Conservation (phyloP, 2,888 invertebrate genomes). For the Cordilura impudica region DNA sequence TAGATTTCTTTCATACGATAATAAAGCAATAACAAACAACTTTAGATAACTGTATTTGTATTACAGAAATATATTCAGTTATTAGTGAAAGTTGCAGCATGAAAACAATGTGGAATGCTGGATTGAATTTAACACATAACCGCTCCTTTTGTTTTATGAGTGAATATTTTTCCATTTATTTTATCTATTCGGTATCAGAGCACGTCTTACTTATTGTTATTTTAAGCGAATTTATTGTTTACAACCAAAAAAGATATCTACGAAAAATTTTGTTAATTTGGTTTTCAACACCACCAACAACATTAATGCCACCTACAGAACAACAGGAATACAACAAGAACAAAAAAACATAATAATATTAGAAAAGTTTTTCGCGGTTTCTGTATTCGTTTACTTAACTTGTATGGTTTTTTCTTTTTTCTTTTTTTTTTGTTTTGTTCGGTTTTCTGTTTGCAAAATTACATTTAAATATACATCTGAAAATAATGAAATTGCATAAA, state of each 20-base stretch:
- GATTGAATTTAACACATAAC: slow-evolving; percentile 50
- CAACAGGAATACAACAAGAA: background rate
- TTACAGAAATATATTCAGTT: too few species aligned
- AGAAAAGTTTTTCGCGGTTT: slow-evolving; percentile 18
- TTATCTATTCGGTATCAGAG: slow-evolving; percentile 48
- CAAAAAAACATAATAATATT: slow-evolving; percentile 14
- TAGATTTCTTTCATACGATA: background rate
- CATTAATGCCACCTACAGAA: background rate
- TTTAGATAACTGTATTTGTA: too few species aligned
- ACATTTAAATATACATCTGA: slow-evolving; percentile 17
- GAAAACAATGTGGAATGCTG: background rate
- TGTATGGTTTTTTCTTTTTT: too few species aligned
- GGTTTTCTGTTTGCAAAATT: background rate
- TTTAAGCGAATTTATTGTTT: background rate
- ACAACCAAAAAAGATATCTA: background rate
- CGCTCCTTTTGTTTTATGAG: slow-evolving; percentile 55
- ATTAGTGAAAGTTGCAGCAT: too few species aligned
- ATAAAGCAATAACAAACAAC: background rate
- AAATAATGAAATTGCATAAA: slow-evolving; percentile 45
- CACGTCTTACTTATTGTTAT: background rate
- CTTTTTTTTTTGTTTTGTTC: too few species aligned
- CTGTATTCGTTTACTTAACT: background rate
- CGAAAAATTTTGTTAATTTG: slow-evolving; percentile 52
- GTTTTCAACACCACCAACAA: slow-evolving; percentile 30
- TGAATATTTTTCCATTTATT: slow-evolving; percentile 47